Evolutionary conservation across 2,888 invertebrate genomes (phyloP), one percentile per base, ranked within the genome.

Genomic region (Epirrhoe tristata): DNA sequence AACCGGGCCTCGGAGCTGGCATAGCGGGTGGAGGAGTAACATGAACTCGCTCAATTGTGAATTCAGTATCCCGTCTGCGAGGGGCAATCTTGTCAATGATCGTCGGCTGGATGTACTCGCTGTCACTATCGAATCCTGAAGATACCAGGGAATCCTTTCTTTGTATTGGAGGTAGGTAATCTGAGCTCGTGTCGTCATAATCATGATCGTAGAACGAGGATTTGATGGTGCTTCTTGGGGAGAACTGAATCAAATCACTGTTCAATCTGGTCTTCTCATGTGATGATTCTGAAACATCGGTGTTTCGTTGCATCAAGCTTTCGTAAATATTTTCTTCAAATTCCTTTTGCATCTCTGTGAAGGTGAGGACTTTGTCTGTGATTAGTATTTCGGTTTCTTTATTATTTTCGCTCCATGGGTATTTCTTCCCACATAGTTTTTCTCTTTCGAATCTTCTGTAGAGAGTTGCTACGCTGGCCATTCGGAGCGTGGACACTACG

Each of bases 381-480:
- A 74, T 71, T n/a, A 74, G 66, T 46, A 71, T 78, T 55, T 82
- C 77, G 0, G 65, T 61, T 14, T 80, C 78, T 71, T 90, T 87
- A n/a, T 85, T 81, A 2, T 83, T 79, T 46, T 77, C 77, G 24
- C 94, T 94, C 97, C 97, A 97, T 1, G 97, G 97, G 84, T 97
- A 96, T 79, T 94, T 94, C 55, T 95, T 94, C 0, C 97, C 97
- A 59, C 95, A 95, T 39, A 96, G 80, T 77, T 96, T 96, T 87
- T 97, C 97, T 73, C 96, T 95, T 87, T 97, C 97, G 80, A 97
- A 97, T 80, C 97, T 94, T 85, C 97, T 96, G 79, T 96, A 97
- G 31, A 95, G 90, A 32, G 96, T 95, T 14, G 96, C 96, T 48
- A 96, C 95, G 63, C 95, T 94, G 0, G 97, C 95, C 90, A 97